A percentile compares a stretch with the other conserved stretches of the same genome.
phyloP scores from a whole-genome alignment of 2,888 invertebrate species.

The Cheilosia impressa region DNA sequence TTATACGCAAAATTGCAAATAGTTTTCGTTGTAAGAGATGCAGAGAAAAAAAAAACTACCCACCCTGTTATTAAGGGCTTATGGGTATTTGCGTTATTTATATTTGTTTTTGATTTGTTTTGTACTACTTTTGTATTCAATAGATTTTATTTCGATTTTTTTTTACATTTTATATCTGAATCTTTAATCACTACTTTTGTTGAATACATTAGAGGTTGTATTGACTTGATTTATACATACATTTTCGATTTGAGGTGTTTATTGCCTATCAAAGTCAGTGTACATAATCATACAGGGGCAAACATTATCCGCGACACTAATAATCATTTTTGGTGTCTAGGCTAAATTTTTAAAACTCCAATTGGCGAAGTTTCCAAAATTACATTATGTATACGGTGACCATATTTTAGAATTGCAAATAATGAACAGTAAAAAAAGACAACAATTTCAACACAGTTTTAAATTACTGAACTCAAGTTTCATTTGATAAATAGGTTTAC shows the following conservation, averaged over 20 bases:
- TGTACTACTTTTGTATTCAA: conserved; percentile 19
- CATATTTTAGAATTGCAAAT: too few species aligned
- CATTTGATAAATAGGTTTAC: too few species aligned
- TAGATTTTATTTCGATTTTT: background rate
- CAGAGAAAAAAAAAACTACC: conserved; percentile 30
- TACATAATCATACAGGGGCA: conserved; percentile 38
- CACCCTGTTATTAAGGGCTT: conserved; percentile 68
- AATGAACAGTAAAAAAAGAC: too few species aligned
- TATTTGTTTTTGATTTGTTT: conserved; percentile 34
- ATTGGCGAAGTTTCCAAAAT: too few species aligned
- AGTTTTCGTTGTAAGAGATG: conserved; percentile 35
- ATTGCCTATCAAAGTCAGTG: conserved; percentile 42
- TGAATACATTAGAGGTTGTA: conserved; percentile 10
- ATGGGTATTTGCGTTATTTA: conserved; percentile 34
- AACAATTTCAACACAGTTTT: too few species aligned
- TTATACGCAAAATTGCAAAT: conserved; percentile 49
- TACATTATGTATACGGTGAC: too few species aligned
- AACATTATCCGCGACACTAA: background rate
- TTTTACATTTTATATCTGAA: background rate
- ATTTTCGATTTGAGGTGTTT: conserved; percentile 16
- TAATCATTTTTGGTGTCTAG: too few species aligned
- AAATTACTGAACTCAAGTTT: too few species aligned
- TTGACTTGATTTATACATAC: conserved; percentile 27
- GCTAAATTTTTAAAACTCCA: too few species aligned
- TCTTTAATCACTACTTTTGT: conserved; percentile 1